Conservation (phyloP, 1,140 invertebrate species). For the Lanistes nyassanus region DNA sequence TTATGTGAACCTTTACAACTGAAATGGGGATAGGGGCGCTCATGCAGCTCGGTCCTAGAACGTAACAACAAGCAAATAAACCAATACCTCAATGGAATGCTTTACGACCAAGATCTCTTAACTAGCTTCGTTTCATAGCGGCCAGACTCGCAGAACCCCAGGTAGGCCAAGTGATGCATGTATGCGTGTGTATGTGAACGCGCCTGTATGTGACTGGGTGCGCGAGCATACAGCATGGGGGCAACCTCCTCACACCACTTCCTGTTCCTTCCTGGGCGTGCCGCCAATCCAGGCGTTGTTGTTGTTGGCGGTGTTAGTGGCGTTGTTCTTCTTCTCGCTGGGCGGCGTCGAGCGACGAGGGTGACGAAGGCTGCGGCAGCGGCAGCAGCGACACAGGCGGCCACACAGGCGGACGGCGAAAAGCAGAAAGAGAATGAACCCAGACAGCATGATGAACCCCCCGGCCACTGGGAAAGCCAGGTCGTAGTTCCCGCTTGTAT, state of each 20-base stretch:
- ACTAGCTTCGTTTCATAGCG: too few relatives aligned
- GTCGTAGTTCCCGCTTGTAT: slow-evolving; percentile 44
- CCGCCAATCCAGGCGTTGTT: not conserved
- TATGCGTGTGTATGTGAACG: slow-evolving; percentile 1
- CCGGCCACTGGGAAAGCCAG: slow-evolving; percentile 45
- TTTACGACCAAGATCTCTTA: too few relatives aligned
- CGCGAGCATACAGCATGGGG: not conserved
- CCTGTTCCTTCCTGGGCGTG: not conserved
- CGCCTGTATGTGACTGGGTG: slow-evolving; percentile 17
- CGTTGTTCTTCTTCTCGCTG: not conserved
- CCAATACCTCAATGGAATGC: too few relatives aligned
- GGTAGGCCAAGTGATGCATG: not conserved
- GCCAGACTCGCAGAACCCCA: too few relatives aligned
- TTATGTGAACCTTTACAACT: too few relatives aligned
- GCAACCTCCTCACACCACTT: not conserved
- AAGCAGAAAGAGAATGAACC: slow-evolving; percentile 36
- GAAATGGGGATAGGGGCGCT: too few relatives aligned
- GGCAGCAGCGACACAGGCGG: slow-evolving; percentile 13
- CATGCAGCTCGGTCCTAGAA: too few relatives aligned
- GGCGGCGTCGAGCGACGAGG: not conserved
- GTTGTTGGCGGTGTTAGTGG: not conserved
- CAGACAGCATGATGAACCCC: slow-evolving; percentile 42
- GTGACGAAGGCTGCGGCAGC: not conserved
- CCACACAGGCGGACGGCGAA: slow-evolving; percentile 66
- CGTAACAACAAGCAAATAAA: too few relatives aligned